Evolutionary conservation across 2,113 vertebrate species (phyloP), one percentile per base, ranked within the genome.

Genomic region (Ancistrus triradiatus): DNA sequence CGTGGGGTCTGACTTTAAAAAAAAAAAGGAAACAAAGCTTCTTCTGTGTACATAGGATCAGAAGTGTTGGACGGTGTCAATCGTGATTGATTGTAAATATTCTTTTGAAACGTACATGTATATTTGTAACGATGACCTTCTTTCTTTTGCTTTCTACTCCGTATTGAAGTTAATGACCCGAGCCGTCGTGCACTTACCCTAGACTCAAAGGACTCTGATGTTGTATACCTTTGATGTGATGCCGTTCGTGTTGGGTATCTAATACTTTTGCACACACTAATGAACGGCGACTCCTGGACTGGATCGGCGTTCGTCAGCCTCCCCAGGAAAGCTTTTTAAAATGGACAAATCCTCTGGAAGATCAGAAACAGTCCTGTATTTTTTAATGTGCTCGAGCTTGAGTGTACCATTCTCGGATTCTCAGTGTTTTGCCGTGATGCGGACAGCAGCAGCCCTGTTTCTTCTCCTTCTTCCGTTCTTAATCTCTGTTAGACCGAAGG

Each of bases 11-110:
- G 38, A 59, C n/a, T n/a, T n/a, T n/a, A n/a, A n/a, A n/a, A n/a
- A n/a, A n/a, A n/a, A n/a, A n/a, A n/a, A n/a, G n/a, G n/a, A n/a
- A n/a, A n/a, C n/a, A n/a, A n/a, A n/a, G n/a, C n/a, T n/a, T n/a
- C n/a, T 64, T 81, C 78, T 85, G 79, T 84, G 72, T 82, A 80
- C 69, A 80, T 66, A 69, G 78, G 64, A 57, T 52, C 64, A 65
- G 53, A 65, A 42, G 56, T 60, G 55, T 57, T 68, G 53, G 49
- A 46, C 48, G 61, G 66, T 59, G 59, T 69, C 42, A 31, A 62
- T 51, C 21, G 70, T 22, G 21, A 63, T 60, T 2, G 28, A 63
- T 6, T 85, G 81, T 84, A 80, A 77, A 82, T 81, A 81, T 65
- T 74, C 51, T 64, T 67, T 69, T 67, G 71, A 69, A 38, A 76